Base-by-base conservation (phyloP, 2,113 vertebrate genomes). In the Cololabis saira region DNA sequence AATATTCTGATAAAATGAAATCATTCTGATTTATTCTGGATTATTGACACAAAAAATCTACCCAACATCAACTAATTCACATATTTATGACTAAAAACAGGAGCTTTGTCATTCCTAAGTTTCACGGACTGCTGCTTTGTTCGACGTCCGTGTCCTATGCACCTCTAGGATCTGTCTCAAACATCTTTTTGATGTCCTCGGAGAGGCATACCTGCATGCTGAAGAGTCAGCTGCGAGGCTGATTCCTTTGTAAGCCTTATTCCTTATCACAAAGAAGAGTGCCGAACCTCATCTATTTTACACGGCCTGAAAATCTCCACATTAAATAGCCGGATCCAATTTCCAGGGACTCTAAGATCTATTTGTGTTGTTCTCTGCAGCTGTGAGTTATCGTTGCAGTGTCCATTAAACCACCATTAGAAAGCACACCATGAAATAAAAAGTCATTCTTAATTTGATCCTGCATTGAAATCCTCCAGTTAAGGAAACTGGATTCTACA, bases 161-260 rank as follows among this genome's bases (percentile, higher is more conserved):
- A 45, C 65, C 65, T 43, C 57, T 53, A 42, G 69, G 64, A 65
- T 76, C 69, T 80, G 81, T 90, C 88, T 82, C 19, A 50, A 12
- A 11, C 66, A 84, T 87, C 81, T 88, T 81, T 90, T 88, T 91
- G 81, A 90, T 71, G 84, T 78, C 17, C 68, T 77, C 58, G 63
- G 67, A 81, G 72, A 76, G 61, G 58, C 75, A 79, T 70, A 74
- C 81, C 78, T 87, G 78, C 82, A 85, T 74, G 77, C 80, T 53
- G 75, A 81, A 70, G 73, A 82, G 71, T 80, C 62, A 24, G 83
- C 68, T 74, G 57, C 41, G 63, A 30, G 50, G 58, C 71, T 68
- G 49, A 81, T 77, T 75, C 81, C 61, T 56, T 19, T 52, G 43
- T 27, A 43, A 57, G 10, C 48, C 3, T 48, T 44, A n/a, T 48